phyloP scores from a whole-genome alignment of 2,888 invertebrate species.

The Leptura quadrifasciata region DNA sequence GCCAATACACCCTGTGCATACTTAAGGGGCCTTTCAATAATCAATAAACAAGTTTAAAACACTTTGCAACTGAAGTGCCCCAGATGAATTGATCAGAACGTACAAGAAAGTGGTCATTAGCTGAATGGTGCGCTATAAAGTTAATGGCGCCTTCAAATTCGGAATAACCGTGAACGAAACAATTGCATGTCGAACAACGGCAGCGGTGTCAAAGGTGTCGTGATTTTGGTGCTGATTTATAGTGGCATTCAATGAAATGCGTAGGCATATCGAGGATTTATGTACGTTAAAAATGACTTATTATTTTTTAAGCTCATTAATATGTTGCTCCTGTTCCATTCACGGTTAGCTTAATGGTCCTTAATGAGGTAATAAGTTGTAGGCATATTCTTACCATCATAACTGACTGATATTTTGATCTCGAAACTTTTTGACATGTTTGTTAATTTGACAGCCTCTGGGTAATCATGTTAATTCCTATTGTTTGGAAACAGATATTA shows the following conservation, averaged over 20 bases:
- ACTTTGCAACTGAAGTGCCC: constrained; percentile 47
- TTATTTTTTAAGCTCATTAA: constrained; percentile 29
- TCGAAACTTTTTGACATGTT: too few species aligned
- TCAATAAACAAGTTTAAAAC: constrained; percentile 51
- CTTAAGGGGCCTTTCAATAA: constrained; percentile 48
- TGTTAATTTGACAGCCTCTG: too few species aligned
- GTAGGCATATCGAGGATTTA: constrained; percentile 44
- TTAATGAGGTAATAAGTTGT: too few species aligned
- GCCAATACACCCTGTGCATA: constrained; percentile 25
- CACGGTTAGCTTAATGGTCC: constrained; percentile 6
- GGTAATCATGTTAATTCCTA: too few species aligned
- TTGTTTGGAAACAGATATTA: too few species aligned
- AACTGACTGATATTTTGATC: background rate
- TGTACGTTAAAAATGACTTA: constrained; percentile 22
- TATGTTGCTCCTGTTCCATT: constrained; percentile 3
- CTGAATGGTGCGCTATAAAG: constrained; percentile 32
- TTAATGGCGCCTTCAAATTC: constrained; percentile 51
- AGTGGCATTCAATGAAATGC: constrained; percentile 29
- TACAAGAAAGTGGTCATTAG: constrained; percentile 51
- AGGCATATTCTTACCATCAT: background rate
- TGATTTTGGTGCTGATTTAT: constrained; percentile 52
- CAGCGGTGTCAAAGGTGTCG: constrained; percentile 48
- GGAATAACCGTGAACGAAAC: constrained; percentile 49
- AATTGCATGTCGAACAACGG: constrained; percentile 52
- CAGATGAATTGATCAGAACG: constrained; percentile 45